Percentiles rank a stretch among this genome's conserved stretches.
Evolutionary conservation across 2,888 invertebrate genomes (phyloP).

Genomic region (Zhengitettix transpicula): DNA sequence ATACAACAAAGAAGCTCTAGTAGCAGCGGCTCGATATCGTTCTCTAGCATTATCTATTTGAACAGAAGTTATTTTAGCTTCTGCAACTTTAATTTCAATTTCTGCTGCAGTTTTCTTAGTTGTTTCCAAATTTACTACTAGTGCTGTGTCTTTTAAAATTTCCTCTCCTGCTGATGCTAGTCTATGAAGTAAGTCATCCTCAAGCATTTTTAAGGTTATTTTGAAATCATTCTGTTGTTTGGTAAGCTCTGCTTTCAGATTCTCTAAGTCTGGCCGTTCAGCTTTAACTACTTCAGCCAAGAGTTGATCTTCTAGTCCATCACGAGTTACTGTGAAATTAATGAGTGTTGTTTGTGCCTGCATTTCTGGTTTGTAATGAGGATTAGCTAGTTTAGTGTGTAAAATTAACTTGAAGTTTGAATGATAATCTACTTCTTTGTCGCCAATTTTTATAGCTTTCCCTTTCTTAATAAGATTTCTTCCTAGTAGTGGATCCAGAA

Average conservation of each 20-base stretch:
- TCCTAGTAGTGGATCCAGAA: slow-evolving; percentile 75
- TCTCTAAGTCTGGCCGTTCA: slow-evolving; percentile 81
- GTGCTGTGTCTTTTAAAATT: slow-evolving; percentile 73
- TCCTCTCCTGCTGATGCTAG: slow-evolving; percentile 83
- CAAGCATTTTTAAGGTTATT: slow-evolving; percentile 77
- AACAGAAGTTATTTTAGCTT: slow-evolving; percentile 69
- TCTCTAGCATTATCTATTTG: slow-evolving; percentile 87
- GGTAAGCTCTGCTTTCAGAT: slow-evolving; percentile 63
- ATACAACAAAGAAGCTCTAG: slow-evolving; percentile 75
- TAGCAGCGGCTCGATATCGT: slow-evolving; percentile 70
- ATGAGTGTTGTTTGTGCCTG: slow-evolving; percentile 91
- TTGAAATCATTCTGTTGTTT: slow-evolving; percentile 90
- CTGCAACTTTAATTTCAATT: slow-evolving; percentile 70
- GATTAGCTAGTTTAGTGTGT: slow-evolving; percentile 88
- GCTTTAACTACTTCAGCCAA: slow-evolving; percentile 85
- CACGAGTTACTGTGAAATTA: slow-evolving; percentile 87
- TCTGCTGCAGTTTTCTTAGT: slow-evolving; percentile 87
- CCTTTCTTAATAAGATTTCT: slow-evolving; percentile 81
- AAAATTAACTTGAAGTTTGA: slow-evolving; percentile 65
- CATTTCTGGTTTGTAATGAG: slow-evolving; percentile 92
- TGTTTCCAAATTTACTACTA: slow-evolving; percentile 83
- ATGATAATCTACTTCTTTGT: slow-evolving; percentile 81
- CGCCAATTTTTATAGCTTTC: slow-evolving; percentile 65
- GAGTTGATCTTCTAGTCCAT: slow-evolving; percentile 85
- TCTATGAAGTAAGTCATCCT: slow-evolving; percentile 74